Evolutionary conservation across 2,797 vertebrate species (phyloP).

Genomic region (Karalla daura): DNA sequence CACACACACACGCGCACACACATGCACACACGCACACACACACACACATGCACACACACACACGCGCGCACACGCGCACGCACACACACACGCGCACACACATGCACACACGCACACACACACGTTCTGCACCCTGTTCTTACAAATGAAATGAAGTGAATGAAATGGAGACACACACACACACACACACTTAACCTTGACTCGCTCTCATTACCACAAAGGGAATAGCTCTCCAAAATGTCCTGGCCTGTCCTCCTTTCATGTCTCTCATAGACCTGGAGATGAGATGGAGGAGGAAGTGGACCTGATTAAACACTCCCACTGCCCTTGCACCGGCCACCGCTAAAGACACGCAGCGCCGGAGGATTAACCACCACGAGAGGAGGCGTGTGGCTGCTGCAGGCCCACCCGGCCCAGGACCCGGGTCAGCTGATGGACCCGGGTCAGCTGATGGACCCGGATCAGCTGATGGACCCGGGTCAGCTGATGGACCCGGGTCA

Average conservation of each 20-base stretch:
- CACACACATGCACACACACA: too few relatives aligned
- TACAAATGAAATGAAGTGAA: conserved; percentile 36
- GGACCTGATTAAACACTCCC: conserved; percentile 55
- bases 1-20: too few relatives aligned
- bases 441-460: background rate
- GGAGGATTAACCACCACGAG: conserved; percentile 47
- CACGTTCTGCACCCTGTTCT: conserved; percentile 4
- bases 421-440: too few relatives aligned
- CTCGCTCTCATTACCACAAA: conserved; percentile 54
- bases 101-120: conserved; percentile 52
- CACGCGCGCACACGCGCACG: too few relatives aligned
- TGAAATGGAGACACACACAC: background rate
- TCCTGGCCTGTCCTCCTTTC: conserved; percentile 42
- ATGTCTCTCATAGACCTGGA: conserved; percentile 28
- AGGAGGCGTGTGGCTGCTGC: conserved; percentile 26
- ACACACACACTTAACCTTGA: conserved; percentile 52
- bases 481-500: too few relatives aligned
- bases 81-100: too few relatives aligned
- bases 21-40: too few relatives aligned
- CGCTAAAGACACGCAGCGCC: conserved; percentile 41
- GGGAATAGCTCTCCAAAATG: conserved; percentile 52
- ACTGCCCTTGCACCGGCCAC: conserved; percentile 61
- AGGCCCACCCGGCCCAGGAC: conserved; percentile 28
- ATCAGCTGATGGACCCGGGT: conserved; percentile 14
- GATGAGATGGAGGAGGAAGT: conserved; percentile 59